These are phyloP conservation scores for Paramormyrops kingsleyae DNA, from an alignment of 2,113 vertebrate species.

Conservation along the genomic window DNA sequence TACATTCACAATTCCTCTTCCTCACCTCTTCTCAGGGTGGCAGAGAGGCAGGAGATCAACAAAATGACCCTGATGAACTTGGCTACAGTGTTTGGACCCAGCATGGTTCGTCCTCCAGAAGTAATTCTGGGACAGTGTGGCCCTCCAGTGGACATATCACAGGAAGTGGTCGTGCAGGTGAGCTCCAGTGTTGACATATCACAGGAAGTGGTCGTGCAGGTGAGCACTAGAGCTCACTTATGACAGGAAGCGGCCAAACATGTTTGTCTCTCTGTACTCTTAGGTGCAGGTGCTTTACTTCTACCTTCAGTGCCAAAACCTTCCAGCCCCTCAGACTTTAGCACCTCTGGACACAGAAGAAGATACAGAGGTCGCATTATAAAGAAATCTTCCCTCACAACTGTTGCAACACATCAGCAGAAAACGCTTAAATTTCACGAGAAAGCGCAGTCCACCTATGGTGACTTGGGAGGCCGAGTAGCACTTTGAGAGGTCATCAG, in stretches of 20 bases:
- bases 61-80: slow-evolving; percentile 62
- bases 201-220: background rate
- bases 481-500: background rate
- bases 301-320: slow-evolving; percentile 57
- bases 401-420: background rate
- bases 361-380: slow-evolving; percentile 23
- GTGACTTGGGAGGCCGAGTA: background rate
- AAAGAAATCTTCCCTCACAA: background rate
- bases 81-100: slow-evolving; percentile 65
- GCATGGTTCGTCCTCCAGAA: slow-evolving; percentile 55
- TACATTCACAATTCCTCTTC: background rate
- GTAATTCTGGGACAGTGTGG: slow-evolving; percentile 27
- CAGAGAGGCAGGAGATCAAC: slow-evolving; percentile 51
- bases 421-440: background rate
- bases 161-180: slow-evolving; percentile 66
- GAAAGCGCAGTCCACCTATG: background rate
- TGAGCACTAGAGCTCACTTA: background rate
- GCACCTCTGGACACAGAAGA: slow-evolving; percentile 44
- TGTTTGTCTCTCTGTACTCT: slow-evolving; percentile 22
- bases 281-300: slow-evolving; percentile 60
- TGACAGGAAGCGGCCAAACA: background rate
- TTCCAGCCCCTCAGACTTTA: slow-evolving; percentile 50
- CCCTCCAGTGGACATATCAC: slow-evolving; percentile 50
- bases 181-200: background rate
- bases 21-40: slow-evolving; percentile 41